These are phyloP conservation scores for Drosophila mauritiana DNA, from an alignment of 1,140 invertebrate species.

Conservation along the genomic window DNA sequence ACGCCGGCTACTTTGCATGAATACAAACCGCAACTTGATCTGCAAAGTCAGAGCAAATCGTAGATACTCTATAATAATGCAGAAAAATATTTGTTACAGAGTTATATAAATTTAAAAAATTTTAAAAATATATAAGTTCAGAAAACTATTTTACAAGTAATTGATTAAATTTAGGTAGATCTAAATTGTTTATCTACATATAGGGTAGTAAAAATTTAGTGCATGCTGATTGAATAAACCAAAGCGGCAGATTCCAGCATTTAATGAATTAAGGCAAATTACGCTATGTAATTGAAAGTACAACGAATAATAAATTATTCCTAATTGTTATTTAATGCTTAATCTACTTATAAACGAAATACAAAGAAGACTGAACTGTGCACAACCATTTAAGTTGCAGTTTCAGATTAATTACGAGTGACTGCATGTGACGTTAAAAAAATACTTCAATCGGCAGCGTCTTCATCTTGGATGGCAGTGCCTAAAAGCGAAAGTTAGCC, in stretches of 20 bases:
- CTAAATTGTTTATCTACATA: no score
- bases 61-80: conserved; percentile 1
- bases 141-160: background rate
- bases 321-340: background rate
- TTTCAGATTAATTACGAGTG: conserved; percentile 64
- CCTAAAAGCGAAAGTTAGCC: conserved; percentile 71
- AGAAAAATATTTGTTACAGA: background rate
- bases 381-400: conserved; percentile 15
- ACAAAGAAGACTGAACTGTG: background rate
- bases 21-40: conserved; percentile 24
- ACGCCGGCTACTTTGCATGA: conserved; percentile 45
- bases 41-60: no score
- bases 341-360: no score
- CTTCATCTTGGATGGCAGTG: conserved; percentile 16
- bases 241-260: no score
- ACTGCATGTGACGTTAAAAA: conserved; percentile 27
- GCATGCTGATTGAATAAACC: no score
- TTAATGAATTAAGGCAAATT: background rate
- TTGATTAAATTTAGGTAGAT: background rate
- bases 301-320: background rate
- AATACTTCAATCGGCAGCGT: conserved; percentile 21
- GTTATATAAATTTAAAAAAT: background rate
- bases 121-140: no score
- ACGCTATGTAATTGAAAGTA: background rate
- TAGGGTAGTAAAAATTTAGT: no score